Percentiles rank a stretch among this genome's conserved stretches.
These are phyloP conservation scores for Apeira syringaria DNA, from an alignment of 2,888 invertebrate species.

Conservation along the genomic window DNA sequence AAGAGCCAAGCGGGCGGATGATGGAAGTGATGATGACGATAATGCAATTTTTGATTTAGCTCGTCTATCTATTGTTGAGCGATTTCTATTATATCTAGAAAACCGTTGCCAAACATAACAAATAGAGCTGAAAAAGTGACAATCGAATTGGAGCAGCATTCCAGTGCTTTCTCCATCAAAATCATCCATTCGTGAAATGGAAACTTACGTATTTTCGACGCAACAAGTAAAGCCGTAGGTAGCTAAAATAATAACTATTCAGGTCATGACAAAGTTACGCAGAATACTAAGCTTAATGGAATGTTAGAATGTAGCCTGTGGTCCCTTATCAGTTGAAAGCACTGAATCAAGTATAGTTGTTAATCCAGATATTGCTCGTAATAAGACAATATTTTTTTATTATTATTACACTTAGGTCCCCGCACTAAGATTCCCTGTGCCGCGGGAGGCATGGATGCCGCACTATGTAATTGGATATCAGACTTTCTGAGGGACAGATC, in stretches of 20 bases:
- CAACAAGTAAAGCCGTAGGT: slow-evolving; percentile 8
- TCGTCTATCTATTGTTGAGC: slow-evolving; percentile 12
- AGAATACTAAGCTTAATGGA: neutral
- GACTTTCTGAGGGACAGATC: too few relatives aligned
- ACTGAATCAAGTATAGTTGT: neutral
- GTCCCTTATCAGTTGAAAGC: neutral
- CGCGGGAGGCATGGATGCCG: too few relatives aligned
- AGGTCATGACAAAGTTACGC: slow-evolving; percentile 1
- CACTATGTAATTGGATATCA: too few relatives aligned
- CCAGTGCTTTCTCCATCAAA: slow-evolving; percentile 62
- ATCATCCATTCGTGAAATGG: slow-evolving; percentile 69
- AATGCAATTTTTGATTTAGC: neutral
- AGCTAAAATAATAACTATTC: slow-evolving; percentile 13
- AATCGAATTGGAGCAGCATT: slow-evolving; percentile 33
- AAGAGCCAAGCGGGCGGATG: too few relatives aligned
- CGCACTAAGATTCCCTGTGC: too few relatives aligned
- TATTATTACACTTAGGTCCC: too few relatives aligned
- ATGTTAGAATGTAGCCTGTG: slow-evolving; percentile 1
- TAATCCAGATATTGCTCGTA: too few relatives aligned
- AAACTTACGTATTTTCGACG: slow-evolving; percentile 39
- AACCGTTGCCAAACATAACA: slow-evolving; percentile 26
- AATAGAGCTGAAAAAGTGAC: slow-evolving; percentile 37
- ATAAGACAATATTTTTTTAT: too few relatives aligned
- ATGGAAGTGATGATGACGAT: neutral
- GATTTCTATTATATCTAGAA: slow-evolving; percentile 20